phyloP scores from a whole-genome alignment of 2,113 vertebrate species.

The Pelobates fuscus region DNA sequence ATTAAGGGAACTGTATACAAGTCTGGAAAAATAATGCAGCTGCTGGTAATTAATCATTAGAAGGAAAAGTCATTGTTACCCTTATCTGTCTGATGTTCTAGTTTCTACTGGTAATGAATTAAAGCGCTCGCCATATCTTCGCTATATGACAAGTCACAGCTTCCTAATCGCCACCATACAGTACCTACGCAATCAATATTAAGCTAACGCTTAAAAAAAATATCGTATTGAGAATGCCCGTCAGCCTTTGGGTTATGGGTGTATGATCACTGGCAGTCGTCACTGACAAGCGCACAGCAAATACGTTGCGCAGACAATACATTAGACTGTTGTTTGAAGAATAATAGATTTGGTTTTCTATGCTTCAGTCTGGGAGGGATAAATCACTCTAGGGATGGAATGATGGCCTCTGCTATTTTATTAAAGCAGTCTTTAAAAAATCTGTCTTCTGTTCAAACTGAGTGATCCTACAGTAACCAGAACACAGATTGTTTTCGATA shows the following conservation, averaged over 20 bases:
- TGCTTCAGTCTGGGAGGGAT: slow-evolving; percentile 22
- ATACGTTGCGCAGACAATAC: too few relatives aligned
- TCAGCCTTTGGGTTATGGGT: slow-evolving; percentile 28
- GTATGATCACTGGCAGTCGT: slow-evolving; percentile 25
- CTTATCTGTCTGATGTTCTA: slow-evolving; percentile 86
- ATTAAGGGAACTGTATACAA: slow-evolving; percentile 87
- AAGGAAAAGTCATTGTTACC: slow-evolving; percentile 82
- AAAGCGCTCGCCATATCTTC: slow-evolving; percentile 69
- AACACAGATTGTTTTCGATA: neutral
- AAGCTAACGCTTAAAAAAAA: slow-evolving; percentile 54
- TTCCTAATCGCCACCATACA: slow-evolving; percentile 61
- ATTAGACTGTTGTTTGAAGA: too few relatives aligned
- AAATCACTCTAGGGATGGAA: slow-evolving; percentile 8
- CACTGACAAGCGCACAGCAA: slow-evolving; percentile 7
- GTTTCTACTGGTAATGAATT: slow-evolving; percentile 82
- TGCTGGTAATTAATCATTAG: slow-evolving; percentile 84
- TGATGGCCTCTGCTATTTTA: neutral
- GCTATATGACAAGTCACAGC: slow-evolving; percentile 63
- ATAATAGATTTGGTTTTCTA: slow-evolving; percentile 13
- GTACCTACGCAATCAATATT: slow-evolving; percentile 65
- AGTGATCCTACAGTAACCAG: neutral
- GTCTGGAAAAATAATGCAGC: slow-evolving; percentile 83
- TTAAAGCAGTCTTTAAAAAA: neutral
- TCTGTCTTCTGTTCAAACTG: neutral
- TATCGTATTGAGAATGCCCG: too few relatives aligned